Conservation (phyloP, 2,113 vertebrate genomes). For the Petaurus breviceps region DNA sequence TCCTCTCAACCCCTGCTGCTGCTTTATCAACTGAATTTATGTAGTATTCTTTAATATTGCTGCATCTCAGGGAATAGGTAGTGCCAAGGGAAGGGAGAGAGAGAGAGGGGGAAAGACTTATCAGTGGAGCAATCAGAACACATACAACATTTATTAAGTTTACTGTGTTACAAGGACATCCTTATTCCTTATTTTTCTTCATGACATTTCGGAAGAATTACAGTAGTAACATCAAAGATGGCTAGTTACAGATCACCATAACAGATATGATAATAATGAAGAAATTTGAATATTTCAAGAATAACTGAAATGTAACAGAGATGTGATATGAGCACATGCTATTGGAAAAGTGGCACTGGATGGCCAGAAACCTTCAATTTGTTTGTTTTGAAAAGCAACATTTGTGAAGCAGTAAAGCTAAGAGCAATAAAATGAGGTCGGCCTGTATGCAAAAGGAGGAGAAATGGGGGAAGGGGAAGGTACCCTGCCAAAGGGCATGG, state of each 20-base stretch:
- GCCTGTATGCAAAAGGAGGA: not conserved
- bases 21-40: not conserved
- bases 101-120: not conserved
- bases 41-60: not conserved
- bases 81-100: not conserved
- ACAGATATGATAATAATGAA: not conserved
- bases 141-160: not conserved
- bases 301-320: not conserved
- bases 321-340: not conserved
- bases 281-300: not conserved
- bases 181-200: not conserved
- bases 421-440: not conserved
- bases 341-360: not conserved
- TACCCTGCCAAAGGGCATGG: not conserved
- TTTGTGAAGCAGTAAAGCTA: not conserved
- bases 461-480: not conserved
- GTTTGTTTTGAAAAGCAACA: not conserved
- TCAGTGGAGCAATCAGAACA: not conserved
- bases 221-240: not conserved
- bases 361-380: not conserved
- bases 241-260: not conserved
- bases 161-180: not conserved
- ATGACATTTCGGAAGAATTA: not conserved
- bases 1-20: not conserved
- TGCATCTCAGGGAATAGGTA: not conserved